A percentile compares a stretch with the other conserved stretches of the same genome.
Evolutionary conservation across 2,797 vertebrate genomes (phyloP).

Genomic region (Schizopygopsis pylzovi): DNA sequence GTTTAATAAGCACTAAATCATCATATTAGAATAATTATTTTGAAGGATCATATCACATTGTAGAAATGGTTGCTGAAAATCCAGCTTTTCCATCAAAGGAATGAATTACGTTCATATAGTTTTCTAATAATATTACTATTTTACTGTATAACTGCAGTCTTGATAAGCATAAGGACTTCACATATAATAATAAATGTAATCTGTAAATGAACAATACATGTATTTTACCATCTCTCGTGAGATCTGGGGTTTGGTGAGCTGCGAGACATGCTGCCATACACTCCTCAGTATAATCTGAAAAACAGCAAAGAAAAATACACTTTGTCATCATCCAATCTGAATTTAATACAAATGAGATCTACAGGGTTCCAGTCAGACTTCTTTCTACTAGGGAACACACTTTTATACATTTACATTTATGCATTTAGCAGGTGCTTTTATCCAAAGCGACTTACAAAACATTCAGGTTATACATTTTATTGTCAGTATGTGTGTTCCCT

Average conservation of each 20-base stretch:
- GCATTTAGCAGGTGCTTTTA: too few relatives aligned
- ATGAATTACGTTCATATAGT: background rate
- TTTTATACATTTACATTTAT: background rate
- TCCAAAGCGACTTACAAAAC: too few relatives aligned
- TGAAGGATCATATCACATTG: background rate
- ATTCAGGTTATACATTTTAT: too few relatives aligned
- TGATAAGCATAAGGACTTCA: background rate
- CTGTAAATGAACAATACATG: background rate
- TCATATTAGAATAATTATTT: background rate
- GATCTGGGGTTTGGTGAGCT: constrained; percentile 17
- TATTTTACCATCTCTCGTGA: constrained; percentile 36
- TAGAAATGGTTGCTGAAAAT: background rate
- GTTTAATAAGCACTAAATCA: background rate
- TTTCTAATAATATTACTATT: background rate
- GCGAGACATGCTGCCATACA: constrained; percentile 32
- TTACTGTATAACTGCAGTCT: background rate
- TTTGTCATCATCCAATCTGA: background rate
- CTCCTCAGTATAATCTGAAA: constrained; percentile 31
- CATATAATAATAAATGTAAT: background rate
- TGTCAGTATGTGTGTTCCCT: too few relatives aligned
- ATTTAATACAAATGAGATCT: background rate
- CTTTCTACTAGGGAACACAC: background rate
- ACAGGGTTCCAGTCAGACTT: background rate
- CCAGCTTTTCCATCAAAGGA: background rate
- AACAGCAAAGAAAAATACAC: background rate